Percentiles rank a stretch among this genome's conserved stretches.
Evolutionary conservation across 2,113 vertebrate genomes (phyloP).

Genomic region (Morphnarchus princeps): DNA sequence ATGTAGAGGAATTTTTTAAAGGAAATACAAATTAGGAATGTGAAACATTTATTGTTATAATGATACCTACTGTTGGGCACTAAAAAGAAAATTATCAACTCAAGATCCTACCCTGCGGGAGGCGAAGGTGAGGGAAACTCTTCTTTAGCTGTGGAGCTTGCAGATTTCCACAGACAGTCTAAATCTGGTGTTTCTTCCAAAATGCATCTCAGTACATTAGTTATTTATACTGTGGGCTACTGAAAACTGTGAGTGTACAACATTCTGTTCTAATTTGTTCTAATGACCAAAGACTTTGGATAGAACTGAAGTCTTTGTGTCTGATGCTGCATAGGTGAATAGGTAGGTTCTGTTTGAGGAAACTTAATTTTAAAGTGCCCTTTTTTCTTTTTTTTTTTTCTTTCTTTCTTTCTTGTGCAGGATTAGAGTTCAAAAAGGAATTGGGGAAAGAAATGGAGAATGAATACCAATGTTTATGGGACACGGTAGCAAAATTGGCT

Average conservation of each 20-base stretch:
- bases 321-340: not conserved
- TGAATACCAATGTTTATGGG: constrained; percentile 43
- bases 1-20: not conserved
- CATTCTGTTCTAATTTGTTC: not conserved
- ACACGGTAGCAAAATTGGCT: not conserved
- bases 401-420: not conserved
- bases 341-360: not conserved
- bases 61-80: not conserved
- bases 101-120: not conserved
- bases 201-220: not conserved
- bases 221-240: not conserved
- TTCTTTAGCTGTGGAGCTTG: not conserved
- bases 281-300: not conserved
- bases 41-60: not conserved
- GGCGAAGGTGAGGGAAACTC: not conserved
- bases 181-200: not conserved
- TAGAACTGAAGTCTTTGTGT: not conserved
- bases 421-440: not conserved
- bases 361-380: not conserved
- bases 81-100: not conserved
- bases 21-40: not conserved
- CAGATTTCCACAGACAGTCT: not conserved
- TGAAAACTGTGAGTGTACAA: not conserved
- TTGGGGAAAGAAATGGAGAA: constrained; percentile 23
- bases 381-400: accelerated